Base-by-base conservation (phyloP, 2,797 vertebrate species). In the Centropyge bicolor region DNA sequence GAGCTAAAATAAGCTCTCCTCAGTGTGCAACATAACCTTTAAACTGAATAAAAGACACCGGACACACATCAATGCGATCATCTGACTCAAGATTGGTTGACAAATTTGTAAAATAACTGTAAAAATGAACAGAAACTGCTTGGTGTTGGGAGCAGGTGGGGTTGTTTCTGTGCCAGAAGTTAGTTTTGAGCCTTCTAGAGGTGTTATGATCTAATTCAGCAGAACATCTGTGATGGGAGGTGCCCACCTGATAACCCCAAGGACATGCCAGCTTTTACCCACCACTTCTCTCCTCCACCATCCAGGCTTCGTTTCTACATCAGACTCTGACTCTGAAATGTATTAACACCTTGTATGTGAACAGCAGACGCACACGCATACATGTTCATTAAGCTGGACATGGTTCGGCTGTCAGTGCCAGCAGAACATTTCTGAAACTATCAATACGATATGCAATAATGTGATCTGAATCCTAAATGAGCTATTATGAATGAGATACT, bases 201-300 rank as follows among this genome's bases (percentile, higher is more conserved):
- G 77, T 71, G 80, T 84, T 86, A 66, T 83, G 87, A 87, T 88
- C 68, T 82, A 84, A 91, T 88, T 88, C 85, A 88, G 84, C 74
- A 54, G 70, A 91, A 91, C 91, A 93, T 90, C 90, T 92, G 90
- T 45, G 86, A 91, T 90, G 86, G 90, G 89, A 86, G 88, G 92
- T 74, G 56, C 69, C 74, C 70, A 80, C 75, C 71, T 80, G 80
- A 90, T 80, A 35, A 81, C 89, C 82, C 86, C 48, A 79, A 80
- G 80, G 91, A 89, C 76, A 70, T 66, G 45, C 78, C 71, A 81
- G 80, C 83, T 86, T 79, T 81, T 62, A 59, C 45, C 69, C 36
- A 64, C 57, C 59, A 20, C 61, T 43, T 81, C 76, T 63, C 22
- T 51, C 38, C 46, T 78, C 56, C 43, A 78, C 54, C 77, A 69